Conservation (phyloP, 2,113 vertebrate species). For the Vireo altiloquus region DNA sequence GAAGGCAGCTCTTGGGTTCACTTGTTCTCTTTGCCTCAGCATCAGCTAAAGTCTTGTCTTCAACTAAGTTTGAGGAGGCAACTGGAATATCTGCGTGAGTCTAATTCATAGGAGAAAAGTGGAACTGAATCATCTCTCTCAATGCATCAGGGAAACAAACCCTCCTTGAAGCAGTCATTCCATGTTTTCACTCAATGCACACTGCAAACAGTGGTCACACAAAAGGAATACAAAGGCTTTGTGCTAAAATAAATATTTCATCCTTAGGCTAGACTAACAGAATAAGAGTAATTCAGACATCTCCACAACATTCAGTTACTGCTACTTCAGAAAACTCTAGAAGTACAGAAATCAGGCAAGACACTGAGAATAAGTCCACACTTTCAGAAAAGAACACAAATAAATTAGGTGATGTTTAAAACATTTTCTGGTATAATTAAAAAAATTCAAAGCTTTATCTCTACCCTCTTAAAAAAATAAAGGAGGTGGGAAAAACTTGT, state of each 20-base stretch:
- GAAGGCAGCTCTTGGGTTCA: slow-evolving; percentile 50
- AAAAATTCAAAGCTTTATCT: not conserved
- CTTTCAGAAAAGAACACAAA: not conserved
- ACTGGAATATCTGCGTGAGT: slow-evolving; percentile 52
- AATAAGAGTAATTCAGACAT: not conserved
- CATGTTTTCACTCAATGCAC: not conserved
- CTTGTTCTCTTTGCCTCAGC: not conserved
- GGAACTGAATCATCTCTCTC: not conserved
- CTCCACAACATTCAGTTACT: not conserved
- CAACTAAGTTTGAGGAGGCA: slow-evolving; percentile 26
- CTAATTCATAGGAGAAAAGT: slow-evolving; percentile 46
- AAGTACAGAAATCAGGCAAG: not conserved
- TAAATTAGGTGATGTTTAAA: not conserved
- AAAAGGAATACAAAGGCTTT: not conserved
- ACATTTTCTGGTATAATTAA: not conserved
- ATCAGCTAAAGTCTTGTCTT: slow-evolving; percentile 42
- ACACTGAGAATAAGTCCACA: not conserved
- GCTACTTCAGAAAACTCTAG: not conserved
- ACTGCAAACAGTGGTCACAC: not conserved
- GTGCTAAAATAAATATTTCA: not conserved
- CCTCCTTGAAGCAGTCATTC: not conserved
- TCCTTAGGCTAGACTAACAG: not conserved
- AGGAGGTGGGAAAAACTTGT: not conserved
- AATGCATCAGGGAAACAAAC: not conserved
- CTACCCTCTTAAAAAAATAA: not conserved